Evolutionary conservation across 92 coral and sea anemone genomes (phyloP).

Genomic region (Porites rus): DNA sequence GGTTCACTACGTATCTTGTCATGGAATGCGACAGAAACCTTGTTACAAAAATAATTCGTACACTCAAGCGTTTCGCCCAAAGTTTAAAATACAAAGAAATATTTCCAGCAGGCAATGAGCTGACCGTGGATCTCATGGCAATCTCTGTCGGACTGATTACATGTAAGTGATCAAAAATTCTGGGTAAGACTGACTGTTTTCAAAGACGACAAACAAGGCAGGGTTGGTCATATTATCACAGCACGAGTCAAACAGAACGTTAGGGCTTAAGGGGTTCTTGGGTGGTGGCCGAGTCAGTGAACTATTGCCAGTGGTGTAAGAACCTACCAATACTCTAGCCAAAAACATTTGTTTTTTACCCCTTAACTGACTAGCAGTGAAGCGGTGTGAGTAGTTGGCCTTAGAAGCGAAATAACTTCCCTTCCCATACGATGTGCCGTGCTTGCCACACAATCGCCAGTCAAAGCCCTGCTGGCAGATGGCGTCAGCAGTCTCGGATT

Average conservation of each 20-base stretch:
- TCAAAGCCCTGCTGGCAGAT: too few species aligned
- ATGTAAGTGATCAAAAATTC: too few species aligned
- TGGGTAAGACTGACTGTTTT: background rate
- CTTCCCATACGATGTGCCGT: conserved; percentile 87
- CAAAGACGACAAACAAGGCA: conserved; percentile 16
- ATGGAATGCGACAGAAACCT: too few species aligned
- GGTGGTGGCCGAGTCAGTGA: conserved; percentile 81
- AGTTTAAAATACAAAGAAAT: too few species aligned
- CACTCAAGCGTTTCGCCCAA: too few species aligned
- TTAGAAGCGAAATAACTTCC: conserved; percentile 92
- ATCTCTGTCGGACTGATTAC: too few species aligned
- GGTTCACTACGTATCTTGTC: too few species aligned
- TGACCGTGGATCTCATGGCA: too few species aligned
- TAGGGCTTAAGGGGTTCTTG: conserved; percentile 75
- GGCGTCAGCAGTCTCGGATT: conserved; percentile 10
- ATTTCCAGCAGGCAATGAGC: too few species aligned
- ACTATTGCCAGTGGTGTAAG: conserved; percentile 63
- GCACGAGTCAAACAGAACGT: conserved; percentile 44
- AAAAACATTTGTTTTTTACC: background rate
- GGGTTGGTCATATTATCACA: too few species aligned
- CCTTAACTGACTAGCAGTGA: conserved; percentile 26
- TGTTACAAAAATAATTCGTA: too few species aligned
- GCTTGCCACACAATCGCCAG: conserved; percentile 95
- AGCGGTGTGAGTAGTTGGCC: conserved; percentile 86
- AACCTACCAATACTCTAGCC: conserved; percentile 64